Conservation (phyloP, 2,113 vertebrate genomes). For the Alosa alosa region DNA sequence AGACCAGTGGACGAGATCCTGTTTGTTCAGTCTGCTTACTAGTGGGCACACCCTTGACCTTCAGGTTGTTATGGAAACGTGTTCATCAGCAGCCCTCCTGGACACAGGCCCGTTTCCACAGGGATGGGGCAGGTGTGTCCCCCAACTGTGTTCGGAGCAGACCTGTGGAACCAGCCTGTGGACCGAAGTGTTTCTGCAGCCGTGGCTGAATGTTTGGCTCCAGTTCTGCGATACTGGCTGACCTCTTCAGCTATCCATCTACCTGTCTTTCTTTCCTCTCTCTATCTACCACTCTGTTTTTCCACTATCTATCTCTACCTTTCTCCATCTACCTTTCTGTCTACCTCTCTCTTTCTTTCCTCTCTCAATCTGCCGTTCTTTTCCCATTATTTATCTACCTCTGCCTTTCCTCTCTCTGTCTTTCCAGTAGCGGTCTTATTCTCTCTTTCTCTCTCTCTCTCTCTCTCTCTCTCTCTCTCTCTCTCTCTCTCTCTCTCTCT, state of each 20-base stretch:
- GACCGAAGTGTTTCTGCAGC: neutral
- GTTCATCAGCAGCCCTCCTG: neutral
- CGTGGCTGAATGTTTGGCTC: neutral
- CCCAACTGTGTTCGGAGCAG: neutral
- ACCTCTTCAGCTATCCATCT: neutral
- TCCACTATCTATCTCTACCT: neutral
- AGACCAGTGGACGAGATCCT: neutral
- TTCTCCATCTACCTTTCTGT: neutral
- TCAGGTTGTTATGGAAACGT: neutral
- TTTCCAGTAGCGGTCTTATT: too few relatives aligned
- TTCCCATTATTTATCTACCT: neutral
- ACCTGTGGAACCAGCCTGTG: neutral
- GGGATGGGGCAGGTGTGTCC: neutral
- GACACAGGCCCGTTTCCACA: neutral
- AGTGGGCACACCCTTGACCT: neutral
- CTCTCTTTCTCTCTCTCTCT: neutral
- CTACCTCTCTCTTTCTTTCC: neutral
- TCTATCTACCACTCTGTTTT: neutral
- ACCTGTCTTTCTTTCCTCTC: neutral
- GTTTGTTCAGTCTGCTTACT: neutral
- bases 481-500: neutral
- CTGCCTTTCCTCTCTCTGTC: neutral
- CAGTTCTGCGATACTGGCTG: neutral
- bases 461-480: neutral
- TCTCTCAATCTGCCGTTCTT: neutral